Evolutionary conservation across 2,888 invertebrate species (phyloP).

Genomic region (Azorinus chamasolen): DNA sequence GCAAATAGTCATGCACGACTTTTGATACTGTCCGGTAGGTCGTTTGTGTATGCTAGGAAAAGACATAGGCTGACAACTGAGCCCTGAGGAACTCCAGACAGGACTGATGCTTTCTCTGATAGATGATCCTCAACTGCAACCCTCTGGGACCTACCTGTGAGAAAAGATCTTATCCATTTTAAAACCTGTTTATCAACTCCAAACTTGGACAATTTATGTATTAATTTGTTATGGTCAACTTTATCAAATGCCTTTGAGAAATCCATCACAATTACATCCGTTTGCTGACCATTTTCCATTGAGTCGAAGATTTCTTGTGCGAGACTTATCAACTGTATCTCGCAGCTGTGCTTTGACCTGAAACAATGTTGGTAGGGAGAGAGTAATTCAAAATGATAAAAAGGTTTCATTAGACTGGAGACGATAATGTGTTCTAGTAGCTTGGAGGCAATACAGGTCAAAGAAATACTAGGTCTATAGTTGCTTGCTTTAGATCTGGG

Average conservation of each 20-base stretch:
- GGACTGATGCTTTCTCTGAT: too few relatives aligned
- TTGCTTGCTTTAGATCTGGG: slow-evolving; percentile 7
- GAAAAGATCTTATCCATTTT: slow-evolving; percentile 15
- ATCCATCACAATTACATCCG: too few relatives aligned
- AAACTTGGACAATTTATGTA: not conserved
- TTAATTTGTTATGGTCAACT: too few relatives aligned
- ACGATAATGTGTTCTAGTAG: slow-evolving; percentile 14
- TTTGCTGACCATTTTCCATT: slow-evolving; percentile 7
- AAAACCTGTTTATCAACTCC: slow-evolving; percentile 5
- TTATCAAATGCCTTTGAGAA: too few relatives aligned
- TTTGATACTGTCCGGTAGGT: too few relatives aligned
- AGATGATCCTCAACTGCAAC: slow-evolving; percentile 6
- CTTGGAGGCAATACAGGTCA: slow-evolving; percentile 13
- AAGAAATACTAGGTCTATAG: slow-evolving; percentile 7
- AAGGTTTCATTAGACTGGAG: slow-evolving; percentile 7
- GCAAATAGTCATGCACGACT: too few relatives aligned
- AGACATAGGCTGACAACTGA: slow-evolving; percentile 1
- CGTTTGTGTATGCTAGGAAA: too few relatives aligned
- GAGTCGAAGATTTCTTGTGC: slow-evolving; percentile 9
- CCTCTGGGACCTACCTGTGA: not conserved
- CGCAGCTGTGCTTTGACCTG: slow-evolving; percentile 5
- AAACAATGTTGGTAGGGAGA: slow-evolving; percentile 9
- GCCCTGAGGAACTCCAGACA: not conserved
- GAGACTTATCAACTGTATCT: slow-evolving; percentile 3
- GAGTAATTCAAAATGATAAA: slow-evolving; percentile 6